Percentiles rank a stretch among this genome's conserved stretches.
phyloP scores from a whole-genome alignment of 2,797 vertebrate species.

The Carapus acus region DNA sequence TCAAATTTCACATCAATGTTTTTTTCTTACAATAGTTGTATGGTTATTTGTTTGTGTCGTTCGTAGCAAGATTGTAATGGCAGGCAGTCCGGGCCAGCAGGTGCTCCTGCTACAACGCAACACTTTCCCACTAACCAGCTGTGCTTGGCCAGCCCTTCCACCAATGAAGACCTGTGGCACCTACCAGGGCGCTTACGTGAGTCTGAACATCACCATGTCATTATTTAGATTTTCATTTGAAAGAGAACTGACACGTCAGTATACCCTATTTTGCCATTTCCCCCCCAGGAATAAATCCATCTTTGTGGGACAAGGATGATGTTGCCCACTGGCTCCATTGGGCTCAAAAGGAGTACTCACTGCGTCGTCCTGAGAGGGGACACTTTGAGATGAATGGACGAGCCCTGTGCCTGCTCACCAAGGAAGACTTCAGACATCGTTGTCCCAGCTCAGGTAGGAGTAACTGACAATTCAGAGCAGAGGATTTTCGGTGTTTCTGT shows the following conservation, averaged over 20 bases:
- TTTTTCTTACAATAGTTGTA: no score
- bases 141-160: slow-evolving; percentile 23
- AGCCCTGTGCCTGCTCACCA: slow-evolving; percentile 88
- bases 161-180: slow-evolving; percentile 70
- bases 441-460: slow-evolving; percentile 83
- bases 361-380: slow-evolving; percentile 64
- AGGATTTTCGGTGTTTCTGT: neutral
- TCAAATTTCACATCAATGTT: no score
- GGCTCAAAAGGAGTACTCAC: slow-evolving; percentile 85
- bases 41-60: slow-evolving; percentile 6
- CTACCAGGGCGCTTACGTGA: slow-evolving; percentile 83
- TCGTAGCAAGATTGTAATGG: slow-evolving; percentile 48
- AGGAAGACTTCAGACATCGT: slow-evolving; percentile 86
- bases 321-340: slow-evolving; percentile 85
- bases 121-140: slow-evolving; percentile 23
- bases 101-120: slow-evolving; percentile 9
- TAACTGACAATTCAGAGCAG: neutral
- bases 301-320: slow-evolving; percentile 87
- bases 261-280: neutral
- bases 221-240: no score
- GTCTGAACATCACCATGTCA: slow-evolving; percentile 35
- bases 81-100: slow-evolving; percentile 18
- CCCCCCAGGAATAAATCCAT: slow-evolving; percentile 83
- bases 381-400: slow-evolving; percentile 89
- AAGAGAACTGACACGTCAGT: neutral